Conservation (phyloP, 2,888 invertebrate genomes). For the Bellardia pandia region DNA sequence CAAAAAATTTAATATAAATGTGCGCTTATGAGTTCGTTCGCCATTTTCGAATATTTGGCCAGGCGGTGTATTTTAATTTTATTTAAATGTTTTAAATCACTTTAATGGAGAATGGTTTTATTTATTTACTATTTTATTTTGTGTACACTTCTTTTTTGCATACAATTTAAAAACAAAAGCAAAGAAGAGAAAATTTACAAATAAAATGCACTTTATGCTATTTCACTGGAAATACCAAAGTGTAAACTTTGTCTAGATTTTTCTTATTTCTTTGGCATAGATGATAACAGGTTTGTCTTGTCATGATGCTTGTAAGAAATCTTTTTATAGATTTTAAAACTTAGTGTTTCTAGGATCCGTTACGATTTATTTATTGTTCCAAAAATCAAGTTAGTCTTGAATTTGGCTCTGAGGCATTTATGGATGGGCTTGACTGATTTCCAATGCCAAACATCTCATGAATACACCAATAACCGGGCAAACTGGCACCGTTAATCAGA, state of each 20-base stretch:
- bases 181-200: constrained; percentile 26
- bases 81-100: constrained; percentile 15
- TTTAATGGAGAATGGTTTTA: constrained; percentile 18
- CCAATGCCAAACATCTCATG: no score
- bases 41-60: no score
- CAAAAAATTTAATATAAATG: no score
- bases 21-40: no score
- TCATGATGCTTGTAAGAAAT: constrained; percentile 4
- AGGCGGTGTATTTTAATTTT: neutral
- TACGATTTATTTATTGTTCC: no score
- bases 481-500: no score
- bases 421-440: no score
- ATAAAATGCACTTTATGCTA: constrained; percentile 53
- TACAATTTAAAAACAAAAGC: constrained; percentile 31
- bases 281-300: neutral
- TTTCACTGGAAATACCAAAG: constrained; percentile 55
- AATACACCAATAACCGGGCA: no score
- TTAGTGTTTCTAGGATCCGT: no score
- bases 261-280: neutral
- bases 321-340: no score
- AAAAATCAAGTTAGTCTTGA: no score
- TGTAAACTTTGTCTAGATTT: constrained; percentile 50
- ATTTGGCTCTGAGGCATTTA: no score
- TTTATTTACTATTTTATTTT: constrained; percentile 10
- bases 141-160: neutral